Evolutionary conservation across 2,113 vertebrate species (phyloP).

Genomic region (Tympanuchus pallidicinctus): DNA sequence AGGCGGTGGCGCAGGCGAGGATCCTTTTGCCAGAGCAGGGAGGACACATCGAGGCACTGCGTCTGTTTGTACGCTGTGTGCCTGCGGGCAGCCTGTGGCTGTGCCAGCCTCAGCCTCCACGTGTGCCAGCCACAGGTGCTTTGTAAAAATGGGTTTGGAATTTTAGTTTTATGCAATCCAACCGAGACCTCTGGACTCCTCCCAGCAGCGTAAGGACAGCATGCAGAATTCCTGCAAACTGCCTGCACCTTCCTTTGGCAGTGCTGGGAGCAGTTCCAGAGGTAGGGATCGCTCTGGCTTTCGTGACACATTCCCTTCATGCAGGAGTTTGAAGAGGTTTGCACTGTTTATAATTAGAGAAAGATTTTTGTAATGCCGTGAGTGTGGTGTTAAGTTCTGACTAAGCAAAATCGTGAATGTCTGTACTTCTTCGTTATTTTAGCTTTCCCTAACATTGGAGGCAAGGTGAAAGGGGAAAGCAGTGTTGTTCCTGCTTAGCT

Average conservation of each 20-base stretch:
- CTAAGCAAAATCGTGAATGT: background rate
- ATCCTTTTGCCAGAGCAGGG: background rate
- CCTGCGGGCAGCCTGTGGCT: background rate
- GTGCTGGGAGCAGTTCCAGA: background rate
- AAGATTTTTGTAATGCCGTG: background rate
- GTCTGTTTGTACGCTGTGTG: rapidly evolving
- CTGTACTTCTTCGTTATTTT: background rate
- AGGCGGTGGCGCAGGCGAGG: background rate
- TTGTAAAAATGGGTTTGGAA: background rate
- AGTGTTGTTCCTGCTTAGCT: background rate
- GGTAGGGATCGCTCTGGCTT: background rate
- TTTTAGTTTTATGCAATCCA: background rate
- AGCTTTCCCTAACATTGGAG: background rate
- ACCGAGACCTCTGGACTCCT: background rate
- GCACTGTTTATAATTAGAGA: background rate
- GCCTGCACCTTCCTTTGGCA: background rate
- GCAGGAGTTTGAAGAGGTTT: background rate
- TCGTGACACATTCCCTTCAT: background rate
- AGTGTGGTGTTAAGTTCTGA: background rate
- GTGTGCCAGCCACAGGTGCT: background rate
- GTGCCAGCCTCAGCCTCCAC: background rate
- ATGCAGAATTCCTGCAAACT: background rate
- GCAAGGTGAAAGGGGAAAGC: background rate
- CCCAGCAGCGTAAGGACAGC: background rate
- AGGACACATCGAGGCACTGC: background rate